Evolutionary conservation across 2,797 vertebrate species (phyloP), one percentile per base, ranked within the genome.

Genomic region (Cossypha heuglini): DNA sequence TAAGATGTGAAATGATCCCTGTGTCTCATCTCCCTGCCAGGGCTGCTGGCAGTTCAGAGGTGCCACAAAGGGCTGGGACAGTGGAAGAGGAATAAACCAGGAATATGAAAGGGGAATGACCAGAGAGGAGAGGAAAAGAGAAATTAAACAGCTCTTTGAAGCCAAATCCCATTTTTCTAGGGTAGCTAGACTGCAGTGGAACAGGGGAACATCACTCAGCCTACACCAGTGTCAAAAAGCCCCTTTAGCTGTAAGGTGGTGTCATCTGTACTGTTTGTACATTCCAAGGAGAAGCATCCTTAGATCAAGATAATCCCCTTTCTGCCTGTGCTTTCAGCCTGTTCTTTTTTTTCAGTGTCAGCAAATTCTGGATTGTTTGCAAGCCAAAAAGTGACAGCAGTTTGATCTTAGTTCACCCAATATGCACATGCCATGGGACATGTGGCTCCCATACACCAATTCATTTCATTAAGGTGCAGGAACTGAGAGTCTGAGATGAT

Each of bases 341-440:
- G 45, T 38, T 68, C 54, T 5, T 54, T 84, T 92, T 93, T 85
- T 72, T 35, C 72, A 22, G 43, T 21, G 67, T 94, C 94, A 95
- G 88, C 83, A 92, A 85, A 42, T 86, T 92, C 73, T 57, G 17
- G 33, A 61, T 51, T 63, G 37, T 76, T 87, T 73, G 33, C 14
- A 22, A 95, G 83, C 66, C 92, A 87, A 78, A 77, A 92, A 88
- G 13, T 12, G 48, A 75, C 81, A 86, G 78, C 81, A 86, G 57
- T 87, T 95, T 76, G 84, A 91, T 90, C 84, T 90, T 38, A 28
- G 89, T 68, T 83, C 86, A 51, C 75, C 77, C 88, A 68, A 10
- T 40, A 28, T 14, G 55, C 0, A 13, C 38, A 74, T 69, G 48
- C 4, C 1, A 64, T 33, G 37, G 63, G 86, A 74, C 92, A 87